Conservation (phyloP, 2,113 vertebrate species). For the Columbina picui region DNA sequence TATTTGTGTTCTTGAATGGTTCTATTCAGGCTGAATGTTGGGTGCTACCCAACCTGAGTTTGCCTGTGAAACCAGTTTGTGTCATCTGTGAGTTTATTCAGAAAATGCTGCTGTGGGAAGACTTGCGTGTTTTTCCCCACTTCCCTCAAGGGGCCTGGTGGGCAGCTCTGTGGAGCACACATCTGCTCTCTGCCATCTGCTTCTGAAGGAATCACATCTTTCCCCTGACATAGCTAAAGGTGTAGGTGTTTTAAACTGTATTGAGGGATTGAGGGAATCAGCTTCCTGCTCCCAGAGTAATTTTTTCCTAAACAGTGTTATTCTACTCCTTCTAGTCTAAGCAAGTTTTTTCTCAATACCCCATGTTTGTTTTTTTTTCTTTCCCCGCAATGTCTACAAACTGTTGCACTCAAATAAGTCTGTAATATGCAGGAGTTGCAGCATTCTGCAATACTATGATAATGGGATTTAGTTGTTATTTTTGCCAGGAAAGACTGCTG, state of each 20-base stretch:
- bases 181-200: neutral
- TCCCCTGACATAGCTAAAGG: neutral
- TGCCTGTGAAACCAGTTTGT: slow-evolving; percentile 22
- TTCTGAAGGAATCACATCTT: neutral
- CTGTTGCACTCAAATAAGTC: neutral
- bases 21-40: slow-evolving; percentile 27
- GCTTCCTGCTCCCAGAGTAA: neutral
- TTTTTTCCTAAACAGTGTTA: fast-evolving
- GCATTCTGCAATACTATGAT: neutral
- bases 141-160: neutral
- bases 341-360: neutral
- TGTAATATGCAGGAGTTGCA: neutral
- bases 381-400: neutral
- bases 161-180: neutral
- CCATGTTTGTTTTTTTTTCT: neutral
- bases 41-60: neutral
- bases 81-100: neutral
- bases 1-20: slow-evolving; percentile 5
- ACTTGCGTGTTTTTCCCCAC: fast-evolving
- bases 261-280: neutral
- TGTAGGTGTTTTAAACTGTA: neutral
- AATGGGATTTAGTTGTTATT: neutral
- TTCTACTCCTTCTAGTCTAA: neutral
- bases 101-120: neutral
- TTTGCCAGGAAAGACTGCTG: neutral